Evolutionary conservation across 1,140 invertebrate species (phyloP), one percentile per base, ranked within the genome.

Genomic region (Rhopalosiphum padi): DNA sequence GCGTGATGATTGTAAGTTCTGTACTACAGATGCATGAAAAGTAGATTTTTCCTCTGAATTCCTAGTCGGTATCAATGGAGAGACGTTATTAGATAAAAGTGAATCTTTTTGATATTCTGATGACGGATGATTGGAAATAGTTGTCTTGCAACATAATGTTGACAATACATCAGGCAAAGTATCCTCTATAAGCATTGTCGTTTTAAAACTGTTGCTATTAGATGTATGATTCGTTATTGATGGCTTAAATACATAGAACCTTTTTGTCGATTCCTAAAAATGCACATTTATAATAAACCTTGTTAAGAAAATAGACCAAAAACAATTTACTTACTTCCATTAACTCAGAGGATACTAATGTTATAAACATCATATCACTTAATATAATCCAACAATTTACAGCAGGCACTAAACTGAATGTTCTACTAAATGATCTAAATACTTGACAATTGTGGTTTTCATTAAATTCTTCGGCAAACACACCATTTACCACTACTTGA

Each of bases 321-420:
- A 15, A 48, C 18, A 55, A 48, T 41, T 37, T 35, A 55, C 46
- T 93, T 22, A 93, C 91, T 68, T n/a, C 4, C 37, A 30, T 11
- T 43, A 93, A 41, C 55, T 93, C 91, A 1, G 51, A 37, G 37
- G 43, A 30, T 7, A 83, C 82, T 86, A 43, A 21, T 37, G 91
- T 93, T 86, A 93, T 37, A 85, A 86, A 55, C 22, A 93, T 37
- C 91, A 93, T 93, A 85, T 93, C 91, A 41, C 82, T 93, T 41
- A 93, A 25, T 86, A 93, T 93, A 43, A 83, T 86, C 91, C 91
- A 93, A 53, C 91, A 48, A 53, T 30, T 86, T 15, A 18, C 25
- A 41, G 85, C 77, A n/a, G 91, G 91, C 6, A 85, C 82, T 55
- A 93, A 86, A 41, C 46, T 6, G n/a, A 93, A 93, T 37, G 48